These are phyloP conservation scores for Furcula furcula DNA, from an alignment of 2,888 invertebrate genomes.

Conservation along the genomic window DNA sequence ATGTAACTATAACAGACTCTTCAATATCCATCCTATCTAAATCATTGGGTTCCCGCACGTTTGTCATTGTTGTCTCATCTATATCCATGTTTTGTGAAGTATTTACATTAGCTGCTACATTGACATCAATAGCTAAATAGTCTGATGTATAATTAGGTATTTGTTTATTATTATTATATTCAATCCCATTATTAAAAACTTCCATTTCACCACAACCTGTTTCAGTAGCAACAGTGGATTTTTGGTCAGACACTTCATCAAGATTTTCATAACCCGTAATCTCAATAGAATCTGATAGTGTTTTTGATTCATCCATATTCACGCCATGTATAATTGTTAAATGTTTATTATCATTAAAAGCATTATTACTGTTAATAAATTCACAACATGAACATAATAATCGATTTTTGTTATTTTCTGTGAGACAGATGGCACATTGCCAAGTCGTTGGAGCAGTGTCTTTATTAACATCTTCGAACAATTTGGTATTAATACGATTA, in stretches of 20 bases:
- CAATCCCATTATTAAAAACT: no score
- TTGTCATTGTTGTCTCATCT: slow-evolving; percentile 1
- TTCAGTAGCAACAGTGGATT: no score
- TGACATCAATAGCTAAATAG: not conserved
- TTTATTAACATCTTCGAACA: not conserved
- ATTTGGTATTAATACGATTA: not conserved
- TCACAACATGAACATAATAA: slow-evolving; percentile 50
- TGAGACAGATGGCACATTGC: slow-evolving; percentile 51
- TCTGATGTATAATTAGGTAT: not conserved
- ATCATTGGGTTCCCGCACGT: not conserved
- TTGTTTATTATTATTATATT: not conserved
- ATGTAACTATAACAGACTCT: slow-evolving; percentile 20
- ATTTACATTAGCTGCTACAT: slow-evolving; percentile 6
- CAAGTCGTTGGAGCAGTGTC: slow-evolving; percentile 22
- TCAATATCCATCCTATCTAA: slow-evolving; percentile 40
- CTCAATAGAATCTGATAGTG: no score
- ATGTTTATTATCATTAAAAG: not conserved
- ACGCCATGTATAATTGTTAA: no score
- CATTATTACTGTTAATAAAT: slow-evolving; percentile 14
- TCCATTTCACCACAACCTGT: no score
- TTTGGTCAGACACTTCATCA: no score
- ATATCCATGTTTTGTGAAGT: slow-evolving; percentile 13
- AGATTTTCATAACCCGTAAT: no score
- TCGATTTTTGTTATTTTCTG: slow-evolving; percentile 34
- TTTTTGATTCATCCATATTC: no score